Evolutionary conservation across 2,888 invertebrate genomes (phyloP).

Genomic region (Noctua janthina): DNA sequence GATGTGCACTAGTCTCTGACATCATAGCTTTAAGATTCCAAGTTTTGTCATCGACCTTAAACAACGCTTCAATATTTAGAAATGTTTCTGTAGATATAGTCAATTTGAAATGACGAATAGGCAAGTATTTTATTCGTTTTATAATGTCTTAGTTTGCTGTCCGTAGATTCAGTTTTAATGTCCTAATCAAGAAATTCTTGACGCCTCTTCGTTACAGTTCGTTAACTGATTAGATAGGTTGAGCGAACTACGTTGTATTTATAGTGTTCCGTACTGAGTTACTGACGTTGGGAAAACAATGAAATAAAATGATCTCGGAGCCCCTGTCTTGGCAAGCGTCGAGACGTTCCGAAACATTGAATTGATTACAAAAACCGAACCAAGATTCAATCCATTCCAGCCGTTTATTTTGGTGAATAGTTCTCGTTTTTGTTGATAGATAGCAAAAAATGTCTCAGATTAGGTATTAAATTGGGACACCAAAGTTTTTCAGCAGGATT

Average conservation of each 20-base stretch:
- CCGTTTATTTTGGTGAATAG: conserved; percentile 16
- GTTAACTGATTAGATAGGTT: conserved; percentile 57
- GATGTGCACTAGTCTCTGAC: conserved; percentile 56
- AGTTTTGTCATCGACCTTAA: conserved; percentile 50
- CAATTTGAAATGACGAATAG: neutral
- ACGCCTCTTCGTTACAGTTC: conserved; percentile 64
- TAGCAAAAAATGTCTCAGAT: neutral
- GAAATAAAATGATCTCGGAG: conserved; percentile 48
- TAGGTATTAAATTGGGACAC: neutral
- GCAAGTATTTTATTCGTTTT: conserved; percentile 11
- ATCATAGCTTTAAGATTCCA: conserved; percentile 48
- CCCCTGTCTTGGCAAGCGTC: conserved; percentile 39
- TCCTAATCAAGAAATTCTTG: conserved; percentile 78
- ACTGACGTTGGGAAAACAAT: conserved; percentile 46
- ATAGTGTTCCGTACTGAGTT: conserved; percentile 41
- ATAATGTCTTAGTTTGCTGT: conserved; percentile 15
- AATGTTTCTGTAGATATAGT: neutral
- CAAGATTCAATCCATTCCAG: conserved; percentile 16
- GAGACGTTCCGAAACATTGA: conserved; percentile 42
- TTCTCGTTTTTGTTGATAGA: conserved; percentile 13
- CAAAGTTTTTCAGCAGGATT: neutral
- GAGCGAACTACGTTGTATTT: conserved; percentile 45
- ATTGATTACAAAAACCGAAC: conserved; percentile 34
- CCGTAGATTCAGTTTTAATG: conserved; percentile 64
- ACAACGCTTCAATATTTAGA: conserved; percentile 15